Percentiles rank a stretch among this genome's conserved stretches.
Evolutionary conservation across 2,888 invertebrate genomes (phyloP).

Genomic region (Netelia virgata): DNA sequence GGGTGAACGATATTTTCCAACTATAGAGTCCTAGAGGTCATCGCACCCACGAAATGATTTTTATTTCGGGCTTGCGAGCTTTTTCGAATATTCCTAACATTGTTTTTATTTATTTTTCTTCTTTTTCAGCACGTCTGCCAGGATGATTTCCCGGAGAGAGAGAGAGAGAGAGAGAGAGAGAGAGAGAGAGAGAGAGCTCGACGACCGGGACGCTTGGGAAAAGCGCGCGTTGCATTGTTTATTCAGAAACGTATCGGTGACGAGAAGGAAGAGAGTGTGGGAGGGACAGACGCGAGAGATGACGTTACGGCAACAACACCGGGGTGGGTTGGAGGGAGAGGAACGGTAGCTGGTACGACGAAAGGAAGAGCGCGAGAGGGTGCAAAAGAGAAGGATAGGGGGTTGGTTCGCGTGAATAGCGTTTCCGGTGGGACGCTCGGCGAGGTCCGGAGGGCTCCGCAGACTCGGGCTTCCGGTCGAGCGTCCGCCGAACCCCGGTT

Average conservation of each 20-base stretch:
- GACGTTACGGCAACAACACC: constrained; percentile 69
- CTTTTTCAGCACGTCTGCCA: constrained; percentile 26
- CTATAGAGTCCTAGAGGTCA: constrained; percentile 19
- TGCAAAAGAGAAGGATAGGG: constrained; percentile 41
- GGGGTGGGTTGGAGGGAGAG: not conserved
- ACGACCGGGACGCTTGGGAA: constrained; percentile 55
- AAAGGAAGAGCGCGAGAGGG: constrained; percentile 49
- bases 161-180: constrained; percentile 11
- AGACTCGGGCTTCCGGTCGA: constrained; percentile 85
- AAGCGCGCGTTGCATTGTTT: constrained; percentile 80
- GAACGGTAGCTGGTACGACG: constrained; percentile 39
- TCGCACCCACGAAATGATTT: constrained; percentile 5
- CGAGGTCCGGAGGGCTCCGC: constrained; percentile 82
- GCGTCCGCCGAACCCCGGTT: constrained; percentile 80
- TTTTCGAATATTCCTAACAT: too few relatives aligned
- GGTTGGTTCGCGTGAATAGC: constrained; percentile 81
- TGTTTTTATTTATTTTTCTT: too few relatives aligned
- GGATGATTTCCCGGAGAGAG: constrained; percentile 32
- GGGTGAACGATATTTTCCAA: constrained; percentile 8
- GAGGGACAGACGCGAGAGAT: constrained; percentile 52
- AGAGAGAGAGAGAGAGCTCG: constrained; percentile 25
- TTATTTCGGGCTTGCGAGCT: not conserved
- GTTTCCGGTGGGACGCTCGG: constrained; percentile 84
- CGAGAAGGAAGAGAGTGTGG: constrained; percentile 64
- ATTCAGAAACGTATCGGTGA: constrained; percentile 83